These are phyloP conservation scores for Characodon lateralis DNA, from an alignment of 2,797 vertebrate species.

Conservation along the genomic window DNA sequence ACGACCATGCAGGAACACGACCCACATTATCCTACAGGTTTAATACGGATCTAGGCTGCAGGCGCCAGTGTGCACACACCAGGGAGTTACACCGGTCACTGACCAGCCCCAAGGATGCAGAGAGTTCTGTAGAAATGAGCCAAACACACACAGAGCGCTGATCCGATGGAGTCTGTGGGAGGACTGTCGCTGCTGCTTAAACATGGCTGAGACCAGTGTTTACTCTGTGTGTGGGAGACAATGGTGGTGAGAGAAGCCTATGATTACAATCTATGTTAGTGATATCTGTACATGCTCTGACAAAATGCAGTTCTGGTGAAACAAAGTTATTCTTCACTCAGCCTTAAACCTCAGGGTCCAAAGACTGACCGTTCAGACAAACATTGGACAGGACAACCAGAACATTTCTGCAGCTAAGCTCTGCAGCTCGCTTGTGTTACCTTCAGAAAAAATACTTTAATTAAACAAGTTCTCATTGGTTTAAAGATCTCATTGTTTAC, in stretches of 20 bases:
- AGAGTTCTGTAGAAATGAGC: neutral
- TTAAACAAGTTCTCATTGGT: too few relatives aligned
- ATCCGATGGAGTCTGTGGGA: slow-evolving; percentile 29
- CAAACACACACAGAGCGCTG: neutral
- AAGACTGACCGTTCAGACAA: slow-evolving; percentile 14
- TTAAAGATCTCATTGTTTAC: too few relatives aligned
- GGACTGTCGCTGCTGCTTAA: slow-evolving; percentile 22
- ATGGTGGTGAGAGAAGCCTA: slow-evolving; percentile 31
- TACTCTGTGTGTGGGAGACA: slow-evolving; percentile 43
- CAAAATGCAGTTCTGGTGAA: too few relatives aligned
- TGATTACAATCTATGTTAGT: slow-evolving; percentile 37
- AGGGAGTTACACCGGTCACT: too few relatives aligned
- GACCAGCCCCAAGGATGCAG: neutral
- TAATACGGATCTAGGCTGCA: too few relatives aligned
- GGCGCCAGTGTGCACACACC: too few relatives aligned
- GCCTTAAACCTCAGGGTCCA: neutral
- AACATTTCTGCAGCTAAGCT: slow-evolving; percentile 7
- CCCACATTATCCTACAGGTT: too few relatives aligned
- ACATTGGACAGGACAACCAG: slow-evolving; percentile 18
- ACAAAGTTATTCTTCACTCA: slow-evolving; percentile 14
- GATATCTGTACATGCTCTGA: slow-evolving; percentile 8
- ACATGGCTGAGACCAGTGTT: slow-evolving; percentile 21
- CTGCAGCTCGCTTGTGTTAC: too few relatives aligned
- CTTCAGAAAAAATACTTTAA: neutral
- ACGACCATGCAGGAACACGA: too few relatives aligned